Conservation (phyloP, 2,113 vertebrate genomes). For the Leucoraja erinaceus region DNA sequence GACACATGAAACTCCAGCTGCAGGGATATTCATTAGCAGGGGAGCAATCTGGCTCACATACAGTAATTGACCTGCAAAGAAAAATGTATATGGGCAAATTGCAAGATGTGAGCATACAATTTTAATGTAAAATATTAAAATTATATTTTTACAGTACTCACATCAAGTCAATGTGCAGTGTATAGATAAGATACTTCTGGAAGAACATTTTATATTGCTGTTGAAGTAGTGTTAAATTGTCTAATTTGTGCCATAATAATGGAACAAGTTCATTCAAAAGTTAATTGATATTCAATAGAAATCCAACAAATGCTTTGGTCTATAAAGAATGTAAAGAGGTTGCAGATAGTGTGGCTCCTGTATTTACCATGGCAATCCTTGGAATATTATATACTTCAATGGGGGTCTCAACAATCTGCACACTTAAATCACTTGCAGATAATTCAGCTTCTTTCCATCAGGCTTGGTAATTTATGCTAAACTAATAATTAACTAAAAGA, state of each 20-base stretch:
- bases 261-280: background rate
- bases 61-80: too few species aligned
- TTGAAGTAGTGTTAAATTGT: background rate
- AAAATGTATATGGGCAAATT: too few species aligned
- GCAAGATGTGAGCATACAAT: too few species aligned
- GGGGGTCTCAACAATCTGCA: background rate
- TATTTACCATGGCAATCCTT: background rate
- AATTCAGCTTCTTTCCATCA: background rate
- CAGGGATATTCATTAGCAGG: too few species aligned
- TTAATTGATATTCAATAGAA: background rate
- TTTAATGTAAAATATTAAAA: too few species aligned
- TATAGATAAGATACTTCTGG: background rate
- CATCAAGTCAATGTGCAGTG: background rate
- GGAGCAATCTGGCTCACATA: too few species aligned
- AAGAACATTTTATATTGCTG: background rate
- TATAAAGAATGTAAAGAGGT: background rate
- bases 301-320: background rate
- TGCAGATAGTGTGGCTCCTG: background rate
- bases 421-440: background rate
- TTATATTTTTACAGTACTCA: too few species aligned
- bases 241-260: background rate
- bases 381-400: background rate
- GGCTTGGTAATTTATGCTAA: background rate
- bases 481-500: background rate
- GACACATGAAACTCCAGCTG: too few species aligned